Conservation (phyloP, 2,797 vertebrate species). For the Huso huso region DNA sequence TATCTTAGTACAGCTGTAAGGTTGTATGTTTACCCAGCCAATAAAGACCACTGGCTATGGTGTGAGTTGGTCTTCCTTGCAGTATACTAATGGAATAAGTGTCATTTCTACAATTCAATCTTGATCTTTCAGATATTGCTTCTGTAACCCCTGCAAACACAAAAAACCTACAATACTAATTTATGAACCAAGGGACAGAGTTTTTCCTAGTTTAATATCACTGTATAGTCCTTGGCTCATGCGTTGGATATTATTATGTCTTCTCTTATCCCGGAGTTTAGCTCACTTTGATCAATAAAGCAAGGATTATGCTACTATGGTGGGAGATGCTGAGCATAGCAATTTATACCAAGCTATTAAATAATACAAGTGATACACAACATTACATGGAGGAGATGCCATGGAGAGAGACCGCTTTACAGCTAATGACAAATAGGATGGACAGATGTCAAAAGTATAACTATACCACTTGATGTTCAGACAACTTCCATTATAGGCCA, state of each 20-base stretch:
- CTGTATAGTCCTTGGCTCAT: background rate
- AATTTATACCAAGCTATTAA: background rate
- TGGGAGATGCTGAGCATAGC: background rate
- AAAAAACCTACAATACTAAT: conserved; percentile 2
- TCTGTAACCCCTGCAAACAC: background rate
- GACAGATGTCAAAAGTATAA: too few relatives aligned
- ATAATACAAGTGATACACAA: background rate
- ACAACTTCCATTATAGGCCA: too few relatives aligned
- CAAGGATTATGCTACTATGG: background rate
- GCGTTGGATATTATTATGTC: background rate
- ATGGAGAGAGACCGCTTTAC: too few relatives aligned
- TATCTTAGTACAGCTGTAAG: too few relatives aligned
- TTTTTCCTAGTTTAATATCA: conserved; percentile 8
- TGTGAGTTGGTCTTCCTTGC: background rate
- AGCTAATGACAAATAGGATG: too few relatives aligned
- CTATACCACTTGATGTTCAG: too few relatives aligned
- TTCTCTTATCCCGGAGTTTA: background rate
- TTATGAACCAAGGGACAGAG: background rate
- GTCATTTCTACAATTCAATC: conserved; percentile 3
- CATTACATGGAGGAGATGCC: too few relatives aligned
- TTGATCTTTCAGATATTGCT: conserved; percentile 8
- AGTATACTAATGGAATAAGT: background rate
- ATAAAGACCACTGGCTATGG: background rate
- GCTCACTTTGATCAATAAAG: background rate
- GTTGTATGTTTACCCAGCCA: background rate